phyloP scores from a whole-genome alignment of 2,888 invertebrate genomes.

The Phorcus lineatus region DNA sequence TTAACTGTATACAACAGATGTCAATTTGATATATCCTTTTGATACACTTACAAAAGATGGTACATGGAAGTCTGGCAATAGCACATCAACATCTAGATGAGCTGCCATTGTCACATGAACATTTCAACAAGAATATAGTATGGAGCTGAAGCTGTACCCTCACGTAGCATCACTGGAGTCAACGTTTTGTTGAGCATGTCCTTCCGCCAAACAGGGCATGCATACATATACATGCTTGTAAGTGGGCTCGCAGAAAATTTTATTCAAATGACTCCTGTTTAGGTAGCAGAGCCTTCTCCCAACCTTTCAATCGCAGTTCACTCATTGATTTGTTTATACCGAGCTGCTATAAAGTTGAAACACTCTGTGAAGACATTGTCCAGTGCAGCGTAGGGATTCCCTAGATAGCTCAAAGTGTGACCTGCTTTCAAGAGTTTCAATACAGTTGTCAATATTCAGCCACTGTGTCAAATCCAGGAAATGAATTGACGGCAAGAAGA shows the following conservation, averaged over 20 bases:
- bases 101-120: not conserved
- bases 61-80: too few species aligned
- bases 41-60: too few species aligned
- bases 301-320: not conserved
- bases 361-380: too few species aligned
- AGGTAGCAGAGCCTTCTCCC: not conserved
- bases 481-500: slow-evolving; percentile 26
- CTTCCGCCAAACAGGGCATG: not conserved
- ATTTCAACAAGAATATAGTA: not conserved
- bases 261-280: not conserved
- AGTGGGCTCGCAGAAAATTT: not conserved
- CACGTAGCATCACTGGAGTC: not conserved
- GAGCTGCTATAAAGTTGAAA: too few species aligned
- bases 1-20: too few species aligned
- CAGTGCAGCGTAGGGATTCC: not conserved
- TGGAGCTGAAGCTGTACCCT: not conserved
- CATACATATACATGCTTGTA: not conserved
- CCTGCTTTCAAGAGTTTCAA: slow-evolving; percentile 1
- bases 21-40: too few species aligned
- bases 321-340: not conserved
- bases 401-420: not conserved
- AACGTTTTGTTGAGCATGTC: not conserved
- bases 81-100: not conserved
- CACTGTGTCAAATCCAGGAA: slow-evolving; percentile 34
- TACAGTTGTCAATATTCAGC: not conserved